Conservation (phyloP, 37 sponge, comb jelly and placozoan genomes). For the Eunapius fragilis region DNA sequence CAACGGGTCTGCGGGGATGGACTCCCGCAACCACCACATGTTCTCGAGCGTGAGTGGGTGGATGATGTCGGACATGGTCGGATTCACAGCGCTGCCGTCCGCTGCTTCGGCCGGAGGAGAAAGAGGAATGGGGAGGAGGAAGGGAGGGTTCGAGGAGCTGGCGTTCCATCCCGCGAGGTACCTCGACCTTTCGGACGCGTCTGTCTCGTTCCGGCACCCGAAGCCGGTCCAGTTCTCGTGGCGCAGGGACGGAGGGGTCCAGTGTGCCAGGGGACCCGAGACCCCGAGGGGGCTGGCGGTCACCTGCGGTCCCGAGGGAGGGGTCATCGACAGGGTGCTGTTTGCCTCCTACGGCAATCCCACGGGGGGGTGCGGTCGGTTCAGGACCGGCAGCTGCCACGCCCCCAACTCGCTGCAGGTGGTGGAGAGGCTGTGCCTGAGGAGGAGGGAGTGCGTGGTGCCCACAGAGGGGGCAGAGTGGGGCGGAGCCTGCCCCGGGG, state of each 20-base stretch:
- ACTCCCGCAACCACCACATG: conserved; percentile 86
- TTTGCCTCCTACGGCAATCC: conserved; percentile 54
- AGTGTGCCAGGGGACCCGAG: conserved; percentile 55
- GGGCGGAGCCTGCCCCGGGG: conserved; percentile 24
- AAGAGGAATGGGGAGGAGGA: no score
- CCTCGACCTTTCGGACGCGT: conserved; percentile 37
- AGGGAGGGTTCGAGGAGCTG: conserved; percentile 29
- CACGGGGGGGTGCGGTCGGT: conserved; percentile 26
- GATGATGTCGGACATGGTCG: conserved; percentile 55
- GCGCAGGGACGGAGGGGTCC: conserved; percentile 43
- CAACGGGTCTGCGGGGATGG: conserved; percentile 53
- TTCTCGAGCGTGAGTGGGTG: conserved; percentile 75
- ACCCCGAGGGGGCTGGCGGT: conserved; percentile 4
- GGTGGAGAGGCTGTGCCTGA: conserved; percentile 24
- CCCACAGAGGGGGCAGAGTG: conserved; percentile 36
- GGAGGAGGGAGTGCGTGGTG: conserved; percentile 15
- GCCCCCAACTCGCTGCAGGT: neutral
- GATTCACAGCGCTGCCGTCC: conserved; percentile 17
- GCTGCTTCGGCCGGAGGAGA: no score
- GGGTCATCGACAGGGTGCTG: conserved; percentile 11
- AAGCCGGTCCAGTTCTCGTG: conserved; percentile 39
- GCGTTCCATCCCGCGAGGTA: conserved; percentile 50
- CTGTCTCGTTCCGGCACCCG: conserved; percentile 34
- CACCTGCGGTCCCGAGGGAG: conserved; percentile 22
- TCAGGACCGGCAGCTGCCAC: conserved; percentile 30